Base-by-base conservation (phyloP, 2,888 invertebrate genomes). In the Plebejus argus region DNA sequence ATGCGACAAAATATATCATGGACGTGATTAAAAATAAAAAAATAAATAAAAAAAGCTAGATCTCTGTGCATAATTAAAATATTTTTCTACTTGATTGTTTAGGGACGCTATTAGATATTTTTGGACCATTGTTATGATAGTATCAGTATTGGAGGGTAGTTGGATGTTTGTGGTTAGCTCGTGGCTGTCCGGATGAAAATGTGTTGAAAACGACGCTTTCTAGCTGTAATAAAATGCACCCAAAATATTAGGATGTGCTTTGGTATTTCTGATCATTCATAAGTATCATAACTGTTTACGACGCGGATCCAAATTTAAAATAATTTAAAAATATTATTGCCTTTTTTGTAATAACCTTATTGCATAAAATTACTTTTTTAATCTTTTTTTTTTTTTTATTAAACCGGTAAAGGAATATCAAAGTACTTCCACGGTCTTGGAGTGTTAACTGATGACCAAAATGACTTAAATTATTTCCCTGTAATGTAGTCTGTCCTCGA, bases 81-180 rank as follows among this genome's bases (percentile, higher is more conserved):
- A 94, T 94, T 94, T 94, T 94, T 94, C 92, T 94, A 94, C 92
- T 91, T 88, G 91, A 90, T 92, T 91, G 90, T 92, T 90, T 91
- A 93, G 93, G 91, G 85, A 90, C 86, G 92, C 91, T 91, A 90
- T 90, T 92, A 92, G 92, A 93, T 94, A 94, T 93, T 94, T 94
- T 93, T 94, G 94, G 93, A 94, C 93, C 93, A 93, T 91, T 94
- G 92, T 94, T 93, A 91, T 89, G 91, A 90, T 90, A 89, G 88
- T 88, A 91, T 90, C 93, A 93, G 93, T 94, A 92, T 93, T 93
- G 85, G 89, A 84, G 87, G 86, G 84, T 83, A 85, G 80, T 53
- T 53, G 53, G 15, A 4, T 53, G 53, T 84, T 85, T 83, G 87
- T 88, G 87, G 90, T 90, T 92, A 92, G 91, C 88, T 88, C 85